phyloP scores from a whole-genome alignment of 1,140 invertebrate species.

The Drosophila ercepeae region DNA sequence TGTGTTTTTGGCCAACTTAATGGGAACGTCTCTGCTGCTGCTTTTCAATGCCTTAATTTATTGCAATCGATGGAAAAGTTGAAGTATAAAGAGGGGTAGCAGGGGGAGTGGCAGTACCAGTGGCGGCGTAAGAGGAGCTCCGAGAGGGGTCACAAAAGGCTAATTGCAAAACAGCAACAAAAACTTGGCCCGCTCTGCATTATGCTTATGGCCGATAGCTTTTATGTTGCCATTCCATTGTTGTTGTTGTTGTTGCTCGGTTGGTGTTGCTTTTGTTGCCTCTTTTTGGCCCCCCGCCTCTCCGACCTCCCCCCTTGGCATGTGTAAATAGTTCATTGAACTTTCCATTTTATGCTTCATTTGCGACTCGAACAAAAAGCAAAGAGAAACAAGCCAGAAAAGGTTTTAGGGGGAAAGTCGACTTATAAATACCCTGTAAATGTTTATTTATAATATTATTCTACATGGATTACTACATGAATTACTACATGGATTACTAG shows the following conservation, averaged over 20 bases:
- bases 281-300: slow-evolving; percentile 2
- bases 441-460: neutral
- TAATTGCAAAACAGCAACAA: slow-evolving; percentile 58
- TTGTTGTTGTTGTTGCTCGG: neutral
- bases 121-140: no score
- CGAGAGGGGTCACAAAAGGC: slow-evolving; percentile 39
- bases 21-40: no score
- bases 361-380: slow-evolving; percentile 62
- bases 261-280: slow-evolving; percentile 21
- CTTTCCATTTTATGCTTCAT: slow-evolving; percentile 66
- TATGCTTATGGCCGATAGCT: slow-evolving; percentile 11
- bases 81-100: neutral
- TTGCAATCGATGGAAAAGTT: slow-evolving; percentile 60
- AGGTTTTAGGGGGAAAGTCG: neutral
- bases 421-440: slow-evolving; percentile 8
- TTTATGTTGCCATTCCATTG: slow-evolving; percentile 32
- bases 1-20: slow-evolving; percentile 11
- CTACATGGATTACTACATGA: no score
- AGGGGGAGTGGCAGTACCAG: slow-evolving; percentile 6
- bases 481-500: no score
- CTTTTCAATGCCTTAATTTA: slow-evolving; percentile 61
- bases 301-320: slow-evolving; percentile 20
- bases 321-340: slow-evolving; percentile 77
- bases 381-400: slow-evolving; percentile 31
- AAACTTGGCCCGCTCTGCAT: slow-evolving; percentile 57